phyloP scores from a whole-genome alignment of 2,797 vertebrate species.

The Gallinago nigripennis region DNA sequence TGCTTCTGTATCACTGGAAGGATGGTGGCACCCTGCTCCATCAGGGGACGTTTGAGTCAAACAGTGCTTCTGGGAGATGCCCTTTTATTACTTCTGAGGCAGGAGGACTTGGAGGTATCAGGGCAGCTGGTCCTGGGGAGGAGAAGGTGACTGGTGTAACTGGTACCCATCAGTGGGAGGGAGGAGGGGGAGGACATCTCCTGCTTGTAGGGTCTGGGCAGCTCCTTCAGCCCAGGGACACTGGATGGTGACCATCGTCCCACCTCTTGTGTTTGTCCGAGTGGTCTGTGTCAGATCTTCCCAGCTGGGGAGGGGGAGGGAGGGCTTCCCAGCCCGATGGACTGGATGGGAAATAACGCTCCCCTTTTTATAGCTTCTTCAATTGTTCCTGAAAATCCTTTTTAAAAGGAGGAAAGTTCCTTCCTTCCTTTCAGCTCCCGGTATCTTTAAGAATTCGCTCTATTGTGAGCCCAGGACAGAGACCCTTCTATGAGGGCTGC shows the following conservation, averaged over 20 bases:
- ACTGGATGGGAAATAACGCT: conserved; percentile 51
- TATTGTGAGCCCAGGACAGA: conserved; percentile 87
- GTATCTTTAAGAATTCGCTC: conserved; percentile 82
- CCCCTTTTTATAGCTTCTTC: conserved; percentile 56
- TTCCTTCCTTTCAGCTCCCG: conserved; percentile 67
- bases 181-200: not conserved
- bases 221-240: rapidly evolving
- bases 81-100: rapidly evolving
- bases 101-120: not conserved
- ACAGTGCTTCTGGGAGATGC: rapidly evolving
- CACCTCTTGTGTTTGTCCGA: rapidly evolving
- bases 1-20: not conserved
- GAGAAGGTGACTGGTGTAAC: rapidly evolving
- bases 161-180: not conserved
- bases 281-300: not conserved
- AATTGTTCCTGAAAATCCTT: conserved; percentile 67
- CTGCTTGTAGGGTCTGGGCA: not conserved
- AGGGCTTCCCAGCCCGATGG: not conserved
- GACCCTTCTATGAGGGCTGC: conserved; percentile 86
- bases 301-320: not conserved
- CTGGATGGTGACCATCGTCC: rapidly evolving
- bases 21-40: not conserved
- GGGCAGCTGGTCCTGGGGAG: not conserved
- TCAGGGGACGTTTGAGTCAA: rapidly evolving
- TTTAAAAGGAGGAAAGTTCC: conserved; percentile 59